Evolutionary conservation across 2,113 vertebrate genomes (phyloP).

Genomic region (Callocephalon fimbriatum): DNA sequence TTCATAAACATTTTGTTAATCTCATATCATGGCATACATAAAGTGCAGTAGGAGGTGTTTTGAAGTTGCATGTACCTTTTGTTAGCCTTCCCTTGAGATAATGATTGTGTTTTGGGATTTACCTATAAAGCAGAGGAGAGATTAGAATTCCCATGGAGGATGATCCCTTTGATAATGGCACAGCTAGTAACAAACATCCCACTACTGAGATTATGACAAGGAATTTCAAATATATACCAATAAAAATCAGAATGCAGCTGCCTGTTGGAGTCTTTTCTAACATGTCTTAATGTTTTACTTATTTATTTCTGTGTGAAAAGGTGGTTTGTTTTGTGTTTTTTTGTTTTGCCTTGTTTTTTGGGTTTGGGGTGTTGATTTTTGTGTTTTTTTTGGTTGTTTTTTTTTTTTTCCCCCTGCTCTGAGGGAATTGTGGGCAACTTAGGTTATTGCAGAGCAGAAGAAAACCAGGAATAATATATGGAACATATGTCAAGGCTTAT

Average conservation of each 20-base stretch:
- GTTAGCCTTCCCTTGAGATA: neutral
- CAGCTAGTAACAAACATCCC: neutral
- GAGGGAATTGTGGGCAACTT: neutral
- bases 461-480: constrained; percentile 22
- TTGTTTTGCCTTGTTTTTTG: neutral
- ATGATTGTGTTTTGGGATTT: neutral
- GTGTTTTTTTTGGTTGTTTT: too few relatives aligned
- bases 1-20: neutral
- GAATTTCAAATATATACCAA: neutral
- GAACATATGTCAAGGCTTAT: neutral
- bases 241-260: neutral
- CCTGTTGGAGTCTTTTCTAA: neutral
- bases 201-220: neutral
- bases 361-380: too few relatives aligned
- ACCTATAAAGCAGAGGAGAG: neutral
- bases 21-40: neutral
- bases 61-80: neutral
- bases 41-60: rapidly evolving
- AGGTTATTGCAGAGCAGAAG: neutral
- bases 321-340: neutral
- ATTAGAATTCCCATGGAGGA: neutral
- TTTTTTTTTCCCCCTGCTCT: neutral
- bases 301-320: neutral
- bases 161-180: neutral
- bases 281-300: neutral